A percentile compares a stretch with the other conserved stretches of the same genome.
Conservation (phyloP, 2,888 invertebrate species). For the Slavum lentiscoides region DNA sequence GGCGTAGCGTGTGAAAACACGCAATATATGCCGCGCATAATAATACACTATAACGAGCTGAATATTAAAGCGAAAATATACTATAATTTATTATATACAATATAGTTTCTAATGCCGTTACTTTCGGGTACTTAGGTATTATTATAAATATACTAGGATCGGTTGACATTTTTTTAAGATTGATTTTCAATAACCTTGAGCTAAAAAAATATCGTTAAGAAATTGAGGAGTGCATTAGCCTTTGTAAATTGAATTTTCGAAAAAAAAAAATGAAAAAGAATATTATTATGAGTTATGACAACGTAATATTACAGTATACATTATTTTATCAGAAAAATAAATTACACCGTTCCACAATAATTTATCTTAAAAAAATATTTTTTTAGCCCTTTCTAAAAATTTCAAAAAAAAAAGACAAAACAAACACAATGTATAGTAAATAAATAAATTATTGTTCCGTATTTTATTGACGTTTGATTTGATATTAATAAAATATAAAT, state of each 20-base stretch:
- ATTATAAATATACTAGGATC: neutral
- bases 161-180: neutral
- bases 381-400: neutral
- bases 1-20: neutral
- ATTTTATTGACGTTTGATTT: too few relatives aligned
- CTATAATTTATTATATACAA: constrained; percentile 15
- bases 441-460: too few relatives aligned
- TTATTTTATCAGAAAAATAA: neutral
- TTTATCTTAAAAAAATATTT: neutral
- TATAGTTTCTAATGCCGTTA: neutral
- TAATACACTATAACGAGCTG: neutral
- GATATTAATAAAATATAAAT: too few relatives aligned
- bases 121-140: neutral
- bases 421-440: too few relatives aligned
- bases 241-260: neutral
- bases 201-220: neutral
- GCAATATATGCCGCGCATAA: neutral
- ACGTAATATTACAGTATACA: neutral
- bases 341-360: neutral
- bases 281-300: constrained; percentile 4
- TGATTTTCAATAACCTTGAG: constrained; percentile 24
- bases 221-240: neutral
- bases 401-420: neutral
- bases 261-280: neutral
- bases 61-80: neutral